Evolutionary conservation across 2,888 invertebrate genomes (phyloP), one percentile per base, ranked within the genome.

Genomic region (Scaptomyza parva): DNA sequence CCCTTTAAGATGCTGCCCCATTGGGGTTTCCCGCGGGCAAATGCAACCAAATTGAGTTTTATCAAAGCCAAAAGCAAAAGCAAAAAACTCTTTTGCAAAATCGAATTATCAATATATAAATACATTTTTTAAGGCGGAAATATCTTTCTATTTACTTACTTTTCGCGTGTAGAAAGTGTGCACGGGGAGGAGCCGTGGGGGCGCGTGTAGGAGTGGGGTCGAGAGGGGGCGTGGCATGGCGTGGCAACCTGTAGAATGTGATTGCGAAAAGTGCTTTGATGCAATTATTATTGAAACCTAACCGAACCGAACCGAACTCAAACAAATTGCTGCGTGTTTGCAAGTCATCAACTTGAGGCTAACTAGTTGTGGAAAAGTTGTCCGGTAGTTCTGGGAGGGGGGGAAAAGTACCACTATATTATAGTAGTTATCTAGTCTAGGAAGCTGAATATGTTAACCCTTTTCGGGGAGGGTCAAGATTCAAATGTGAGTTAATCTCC

Each of bases 31-130:
- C 63, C 54, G 52, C 48, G 48, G 33, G 45, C 53, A 12, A 12
- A 22, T 35, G 18, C 30, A 17, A 17, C n/a, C 70, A 80, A 80
- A 80, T 73, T 76, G 70, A 78, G 60, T 70, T 73, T 58, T 58
- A 43, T 26, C 45, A 50, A 71, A 43, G 41, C 35, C 43, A 59
- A 61, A 61, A 39, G 54, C 58, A 45, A 45, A 26, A 12, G 41
- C 30, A 44, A 45, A 70, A 76, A 65, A 30, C 28, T 41, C 48
- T 55, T 62, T 14, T 35, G 53, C 51, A 62, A 80, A 76, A 76
- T 76, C 51, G 22, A 78, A 76, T 80, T 76, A 78, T 60, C 37
- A 50, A 68, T 44, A 17, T 33, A 4, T 28, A n/a, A n/a, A n/a
- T 59, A 40, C 30, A 18, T 17, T 17, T 41, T 20, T 40, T 3